Evolutionary conservation across 2,888 invertebrate species (phyloP).

Genomic region (Diadegma fenestrale): DNA sequence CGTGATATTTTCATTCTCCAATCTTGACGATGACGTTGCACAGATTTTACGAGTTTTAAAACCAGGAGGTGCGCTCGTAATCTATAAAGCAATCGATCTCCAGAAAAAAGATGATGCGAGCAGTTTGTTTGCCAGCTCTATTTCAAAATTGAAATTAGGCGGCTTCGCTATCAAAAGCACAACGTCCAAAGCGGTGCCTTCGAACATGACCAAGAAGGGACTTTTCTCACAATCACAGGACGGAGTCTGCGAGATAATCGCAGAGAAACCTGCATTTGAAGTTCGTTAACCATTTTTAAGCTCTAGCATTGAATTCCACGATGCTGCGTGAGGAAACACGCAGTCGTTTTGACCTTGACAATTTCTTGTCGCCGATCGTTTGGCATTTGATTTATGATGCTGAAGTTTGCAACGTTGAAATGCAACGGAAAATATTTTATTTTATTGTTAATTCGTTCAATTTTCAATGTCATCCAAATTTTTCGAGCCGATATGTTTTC

Average conservation of each 20-base stretch:
- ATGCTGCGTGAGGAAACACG: no score
- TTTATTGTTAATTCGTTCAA: no score
- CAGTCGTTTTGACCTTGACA: no score
- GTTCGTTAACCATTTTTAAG: slow-evolving; percentile 68
- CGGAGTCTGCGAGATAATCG: slow-evolving; percentile 76
- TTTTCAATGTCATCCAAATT: no score
- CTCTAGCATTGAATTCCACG: slow-evolving; percentile 77
- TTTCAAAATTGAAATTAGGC: slow-evolving; percentile 87
- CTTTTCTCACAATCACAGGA: slow-evolving; percentile 60
- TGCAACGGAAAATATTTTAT: no score
- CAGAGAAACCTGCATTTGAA: slow-evolving; percentile 80
- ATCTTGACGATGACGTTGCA: slow-evolving; percentile 85
- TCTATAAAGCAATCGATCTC: slow-evolving; percentile 85
- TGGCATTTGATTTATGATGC: no score
- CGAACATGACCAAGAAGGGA: slow-evolving; percentile 59
- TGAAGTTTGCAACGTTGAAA: no score
- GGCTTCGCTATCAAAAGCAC: slow-evolving; percentile 87
- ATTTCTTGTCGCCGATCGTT: no score
- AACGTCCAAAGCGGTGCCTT: slow-evolving; percentile 46
- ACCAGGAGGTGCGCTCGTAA: slow-evolving; percentile 87
- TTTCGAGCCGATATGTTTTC: no score
- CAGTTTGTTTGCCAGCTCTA: slow-evolving; percentile 78
- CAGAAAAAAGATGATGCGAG: slow-evolving; percentile 66
- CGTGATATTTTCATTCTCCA: slow-evolving; percentile 86
- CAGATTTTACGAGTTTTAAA: slow-evolving; percentile 88